Base-by-base conservation (phyloP, 2,888 invertebrate species). In the Cerastoderma edule region DNA sequence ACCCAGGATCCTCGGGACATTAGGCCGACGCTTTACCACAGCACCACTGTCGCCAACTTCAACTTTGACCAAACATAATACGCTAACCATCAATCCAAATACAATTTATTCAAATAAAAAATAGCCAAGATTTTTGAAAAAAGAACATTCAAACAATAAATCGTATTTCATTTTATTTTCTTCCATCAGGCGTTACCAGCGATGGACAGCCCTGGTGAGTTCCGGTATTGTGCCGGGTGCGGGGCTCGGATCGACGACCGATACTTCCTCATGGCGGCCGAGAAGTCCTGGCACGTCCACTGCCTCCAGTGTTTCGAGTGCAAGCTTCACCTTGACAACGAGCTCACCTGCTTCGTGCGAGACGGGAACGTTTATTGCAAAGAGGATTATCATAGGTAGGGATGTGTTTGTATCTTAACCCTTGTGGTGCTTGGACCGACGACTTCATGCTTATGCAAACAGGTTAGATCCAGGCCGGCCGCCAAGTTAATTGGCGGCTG, bases 321-420 rank as follows among this genome's bases (percentile, higher is more conserved):
- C 93, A 95, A 96, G 89, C 95, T 96, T 93, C 96, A 96, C 4
- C 94, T 98, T 86, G 98, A 98, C 93, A 95, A 96, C 4, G 97
- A 98, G 93, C 95, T 96, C 92, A 96, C 97, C 86, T 98, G 98
- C 94, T 98, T 97, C 93, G 96, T 97, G 82, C 95, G 97, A 84
- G 97, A 98, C 93, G 97, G 97, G 88, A 96, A 96, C 92, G 97
- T 98, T 89, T 98, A 97, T 94, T 98, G 98, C 95, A 97, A 97
- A 94, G 97, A 97, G 92, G 98, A 98, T 94, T 98, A 98, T 94
- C 96, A 97, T 94, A 96, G 97, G 98, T 98, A 92, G 95, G 96
- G 94, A 28, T 1, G 13, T 4, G 28, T 22, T n/a, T n/a, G n/a
- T n/a, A n/a, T n/a, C n/a, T n/a, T n/a, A n/a, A n/a, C n/a, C n/a